phyloP scores from a whole-genome alignment of 2,888 invertebrate genomes.

The Acleris cristana region DNA sequence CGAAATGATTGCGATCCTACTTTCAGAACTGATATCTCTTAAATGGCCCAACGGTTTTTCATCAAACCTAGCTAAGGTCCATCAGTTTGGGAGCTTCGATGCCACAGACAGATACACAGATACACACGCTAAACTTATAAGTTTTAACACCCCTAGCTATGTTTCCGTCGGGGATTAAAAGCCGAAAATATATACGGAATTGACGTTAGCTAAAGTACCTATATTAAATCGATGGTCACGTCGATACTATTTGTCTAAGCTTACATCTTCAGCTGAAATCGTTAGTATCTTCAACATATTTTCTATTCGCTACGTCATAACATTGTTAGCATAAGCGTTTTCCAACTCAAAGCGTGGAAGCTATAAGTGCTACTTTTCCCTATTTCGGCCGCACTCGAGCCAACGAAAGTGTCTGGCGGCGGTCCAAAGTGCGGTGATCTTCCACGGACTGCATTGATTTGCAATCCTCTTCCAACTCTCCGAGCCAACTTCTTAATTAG shows the following conservation, averaged over 20 bases:
- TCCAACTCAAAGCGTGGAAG: constrained; percentile 49
- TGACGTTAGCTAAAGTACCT: too few relatives aligned
- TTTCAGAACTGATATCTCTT: too few relatives aligned
- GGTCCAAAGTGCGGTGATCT: constrained; percentile 67
- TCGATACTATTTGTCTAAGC: background rate
- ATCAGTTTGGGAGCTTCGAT: too few relatives aligned
- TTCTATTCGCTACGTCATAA: constrained; percentile 15
- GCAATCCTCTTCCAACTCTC: constrained; percentile 50
- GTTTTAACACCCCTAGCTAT: too few relatives aligned
- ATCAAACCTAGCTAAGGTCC: too few relatives aligned
- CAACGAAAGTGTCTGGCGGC: constrained; percentile 66
- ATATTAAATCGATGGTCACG: too few relatives aligned
- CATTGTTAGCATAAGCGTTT: constrained; percentile 44
- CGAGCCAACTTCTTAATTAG: constrained; percentile 63
- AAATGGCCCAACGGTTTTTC: too few relatives aligned
- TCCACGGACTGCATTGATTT: constrained; percentile 71
- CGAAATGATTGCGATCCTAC: too few relatives aligned
- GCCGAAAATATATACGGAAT: too few relatives aligned
- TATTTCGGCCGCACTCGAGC: constrained; percentile 48
- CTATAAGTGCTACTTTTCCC: constrained; percentile 59
- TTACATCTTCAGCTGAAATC: background rate
- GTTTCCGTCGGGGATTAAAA: too few relatives aligned
- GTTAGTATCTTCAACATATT: constrained; percentile 1
- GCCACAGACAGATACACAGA: too few relatives aligned
- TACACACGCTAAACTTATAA: too few relatives aligned